phyloP scores from a whole-genome alignment of 2,888 invertebrate species.

The Agrenia bidenticulata region DNA sequence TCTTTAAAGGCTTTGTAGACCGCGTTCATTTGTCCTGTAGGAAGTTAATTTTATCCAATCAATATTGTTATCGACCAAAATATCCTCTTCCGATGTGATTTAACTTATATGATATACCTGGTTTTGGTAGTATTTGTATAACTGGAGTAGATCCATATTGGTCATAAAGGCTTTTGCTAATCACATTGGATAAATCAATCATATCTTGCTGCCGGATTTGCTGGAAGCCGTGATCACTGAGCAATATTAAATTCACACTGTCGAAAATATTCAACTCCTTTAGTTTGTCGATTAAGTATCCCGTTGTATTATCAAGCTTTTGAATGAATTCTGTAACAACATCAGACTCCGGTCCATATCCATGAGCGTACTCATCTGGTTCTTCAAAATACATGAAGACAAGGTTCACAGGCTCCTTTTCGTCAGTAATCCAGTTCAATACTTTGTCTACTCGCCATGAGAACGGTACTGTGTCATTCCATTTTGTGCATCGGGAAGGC shows the following conservation, averaged over 20 bases:
- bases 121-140: slow-evolving; percentile 63
- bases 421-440: slow-evolving; percentile 64
- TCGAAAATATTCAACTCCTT: slow-evolving; percentile 59
- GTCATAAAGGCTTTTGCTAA: slow-evolving; percentile 59
- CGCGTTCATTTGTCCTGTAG: slow-evolving; percentile 54
- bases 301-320: slow-evolving; percentile 58
- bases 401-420: slow-evolving; percentile 66
- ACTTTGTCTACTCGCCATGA: slow-evolving; percentile 62
- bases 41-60: too few species aligned
- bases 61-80: too few species aligned
- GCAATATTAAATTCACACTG: slow-evolving; percentile 66
- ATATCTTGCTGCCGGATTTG: slow-evolving; percentile 61
- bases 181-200: slow-evolving; percentile 62
- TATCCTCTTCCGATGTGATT: too few species aligned
- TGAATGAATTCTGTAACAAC: slow-evolving; percentile 54
- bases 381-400: slow-evolving; percentile 70
- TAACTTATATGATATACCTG: slow-evolving; percentile 57
- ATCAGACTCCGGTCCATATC: slow-evolving; percentile 61
- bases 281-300: slow-evolving; percentile 62
- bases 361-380: slow-evolving; percentile 66
- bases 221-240: slow-evolving; percentile 74
- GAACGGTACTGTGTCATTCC: slow-evolving; percentile 43
- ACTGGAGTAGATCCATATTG: slow-evolving; percentile 63
- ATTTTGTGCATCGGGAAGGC: slow-evolving; percentile 57
- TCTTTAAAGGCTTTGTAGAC: slow-evolving; percentile 59